Conservation (phyloP, 2,113 vertebrate genomes). For the pig (Sus scrofa) region DNA sequence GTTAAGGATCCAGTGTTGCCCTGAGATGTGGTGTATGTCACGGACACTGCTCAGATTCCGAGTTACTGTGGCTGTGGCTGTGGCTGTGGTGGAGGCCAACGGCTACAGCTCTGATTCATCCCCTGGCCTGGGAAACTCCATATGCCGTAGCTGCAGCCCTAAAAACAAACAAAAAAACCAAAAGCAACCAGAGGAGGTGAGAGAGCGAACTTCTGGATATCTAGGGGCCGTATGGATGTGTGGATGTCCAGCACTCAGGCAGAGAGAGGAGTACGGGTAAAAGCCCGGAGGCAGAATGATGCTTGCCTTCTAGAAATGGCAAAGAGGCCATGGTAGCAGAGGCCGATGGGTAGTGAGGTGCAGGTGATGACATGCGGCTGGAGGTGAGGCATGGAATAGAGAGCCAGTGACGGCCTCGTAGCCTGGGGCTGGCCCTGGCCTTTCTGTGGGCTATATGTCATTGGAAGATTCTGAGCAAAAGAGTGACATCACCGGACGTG, state of each 20-base stretch:
- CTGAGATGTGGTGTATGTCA: too few species aligned
- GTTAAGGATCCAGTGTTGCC: too few species aligned
- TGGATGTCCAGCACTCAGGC: not conserved
- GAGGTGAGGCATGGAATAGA: accelerated
- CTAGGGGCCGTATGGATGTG: not conserved
- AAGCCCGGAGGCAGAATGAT: not conserved
- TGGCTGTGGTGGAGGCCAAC: too few species aligned
- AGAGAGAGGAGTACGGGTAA: not conserved
- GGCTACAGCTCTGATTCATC: too few species aligned
- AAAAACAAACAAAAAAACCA: not conserved
- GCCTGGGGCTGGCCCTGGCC: not conserved
- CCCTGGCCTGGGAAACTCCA: too few species aligned
- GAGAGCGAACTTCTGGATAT: not conserved
- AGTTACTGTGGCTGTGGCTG: too few species aligned
- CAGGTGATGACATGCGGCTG: not conserved
- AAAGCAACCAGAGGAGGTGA: not conserved
- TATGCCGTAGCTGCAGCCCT: too few species aligned
- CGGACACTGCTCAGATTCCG: too few species aligned
- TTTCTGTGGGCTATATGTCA: not conserved
- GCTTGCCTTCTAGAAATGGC: not conserved
- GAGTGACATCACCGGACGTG: not conserved
- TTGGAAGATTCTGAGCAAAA: not conserved
- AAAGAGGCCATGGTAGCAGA: not conserved
- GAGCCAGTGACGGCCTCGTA: not conserved
- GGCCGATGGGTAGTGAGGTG: accelerated